These are phyloP conservation scores for Phalacrocorax carbo DNA, from an alignment of 2,113 vertebrate genomes.

Conservation along the genomic window DNA sequence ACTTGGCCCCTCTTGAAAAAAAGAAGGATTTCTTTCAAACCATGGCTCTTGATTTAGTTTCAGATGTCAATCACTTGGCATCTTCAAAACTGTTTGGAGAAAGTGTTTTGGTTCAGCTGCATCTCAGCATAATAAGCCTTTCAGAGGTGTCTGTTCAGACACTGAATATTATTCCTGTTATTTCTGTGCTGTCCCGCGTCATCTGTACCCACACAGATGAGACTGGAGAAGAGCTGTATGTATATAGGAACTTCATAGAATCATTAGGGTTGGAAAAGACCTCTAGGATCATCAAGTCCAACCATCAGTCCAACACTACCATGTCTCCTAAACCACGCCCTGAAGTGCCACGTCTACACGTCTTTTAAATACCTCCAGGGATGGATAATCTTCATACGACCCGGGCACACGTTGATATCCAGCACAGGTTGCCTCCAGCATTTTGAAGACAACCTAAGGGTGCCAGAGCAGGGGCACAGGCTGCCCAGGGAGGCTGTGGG, in stretches of 20 bases:
- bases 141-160: constrained; percentile 33
- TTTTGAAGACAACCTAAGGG: neutral
- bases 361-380: no score
- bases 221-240: neutral
- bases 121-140: constrained; percentile 40
- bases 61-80: constrained; percentile 47
- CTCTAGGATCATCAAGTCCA: no score
- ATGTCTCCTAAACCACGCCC: no score
- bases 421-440: neutral
- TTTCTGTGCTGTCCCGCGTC: neutral
- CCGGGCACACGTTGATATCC: neutral
- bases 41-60: constrained; percentile 8
- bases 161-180: neutral
- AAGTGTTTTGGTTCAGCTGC: constrained; percentile 44
- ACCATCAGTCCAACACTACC: no score
- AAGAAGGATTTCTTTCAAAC: constrained; percentile 49
- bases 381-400: neutral
- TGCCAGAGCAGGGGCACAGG: no score
- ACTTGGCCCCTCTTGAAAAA: neutral
- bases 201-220: neutral
- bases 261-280: no score
- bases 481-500: no score
- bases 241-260: neutral
- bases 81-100: constrained; percentile 37
- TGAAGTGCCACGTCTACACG: no score